These are phyloP conservation scores for Glossophaga mutica DNA, from an alignment of 2,797 vertebrate species.

Conservation along the genomic window DNA sequence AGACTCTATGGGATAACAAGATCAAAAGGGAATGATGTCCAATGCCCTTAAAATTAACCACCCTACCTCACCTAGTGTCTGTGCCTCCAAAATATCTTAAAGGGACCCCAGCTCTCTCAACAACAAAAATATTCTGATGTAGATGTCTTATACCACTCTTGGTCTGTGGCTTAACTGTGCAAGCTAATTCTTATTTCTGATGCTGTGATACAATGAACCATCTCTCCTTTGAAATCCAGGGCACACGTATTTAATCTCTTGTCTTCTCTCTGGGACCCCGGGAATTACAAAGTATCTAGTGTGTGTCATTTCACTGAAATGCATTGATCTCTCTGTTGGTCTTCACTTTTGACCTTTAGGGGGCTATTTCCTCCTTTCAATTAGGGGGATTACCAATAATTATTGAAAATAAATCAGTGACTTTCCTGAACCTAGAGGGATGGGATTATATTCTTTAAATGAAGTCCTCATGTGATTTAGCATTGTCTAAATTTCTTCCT, in stretches of 20 bases:
- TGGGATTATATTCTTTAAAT: neutral
- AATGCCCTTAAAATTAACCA: neutral
- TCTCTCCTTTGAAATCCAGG: neutral
- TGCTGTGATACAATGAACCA: neutral
- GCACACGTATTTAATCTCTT: neutral
- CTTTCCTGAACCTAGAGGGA: neutral
- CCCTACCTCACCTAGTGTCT: neutral
- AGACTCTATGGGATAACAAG: neutral
- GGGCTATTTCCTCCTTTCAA: neutral
- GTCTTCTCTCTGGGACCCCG: fast-evolving
- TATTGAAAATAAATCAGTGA: neutral
- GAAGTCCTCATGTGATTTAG: neutral
- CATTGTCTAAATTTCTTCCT: neutral
- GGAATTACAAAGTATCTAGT: neutral
- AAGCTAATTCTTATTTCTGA: neutral
- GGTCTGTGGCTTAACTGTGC: neutral
- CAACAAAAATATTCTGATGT: neutral
- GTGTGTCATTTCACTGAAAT: neutral
- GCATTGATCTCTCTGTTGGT: neutral
- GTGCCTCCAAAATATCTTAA: neutral
- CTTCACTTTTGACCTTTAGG: neutral
- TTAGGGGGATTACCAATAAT: neutral
- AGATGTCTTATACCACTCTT: neutral
- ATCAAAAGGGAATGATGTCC: neutral
- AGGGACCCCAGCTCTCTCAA: fast-evolving